Base-by-base conservation (phyloP, 1,140 invertebrate species). In the Drosophila mojavensis region DNA sequence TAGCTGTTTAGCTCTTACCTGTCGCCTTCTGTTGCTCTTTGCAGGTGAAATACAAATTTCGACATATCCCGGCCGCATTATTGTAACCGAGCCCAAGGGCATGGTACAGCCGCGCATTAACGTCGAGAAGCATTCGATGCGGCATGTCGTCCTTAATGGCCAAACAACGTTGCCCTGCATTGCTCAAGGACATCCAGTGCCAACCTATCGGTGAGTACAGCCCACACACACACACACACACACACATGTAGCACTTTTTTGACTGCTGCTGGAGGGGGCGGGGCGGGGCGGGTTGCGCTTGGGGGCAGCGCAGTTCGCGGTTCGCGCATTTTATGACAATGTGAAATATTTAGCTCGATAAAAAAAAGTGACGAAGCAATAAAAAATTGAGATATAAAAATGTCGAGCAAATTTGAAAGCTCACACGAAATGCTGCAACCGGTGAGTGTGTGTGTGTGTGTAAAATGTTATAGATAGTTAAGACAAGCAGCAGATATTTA, bases 131-230 rank as follows among this genome's bases (percentile, higher is more conserved):
- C 94, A 95, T 84, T 94, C 94, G 71, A 93, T 93, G 43, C 93
- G 94, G 64, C 93, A 95, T 67, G 95, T 94, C 33, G 94, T 94
- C 68, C 93, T 95, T 58, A 96, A 96, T 28, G 95, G 96, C 63
- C 94, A 95, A 82, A 94, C 96, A 59, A 95, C 94, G 64, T 92
- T 97, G 76, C 95, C 96, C 11, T 97, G 96, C 92, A 94, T 95
- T 6, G 96, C 96, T 47, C 96, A 96, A 92, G 96, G 95, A 51
- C 95, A 95, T 94, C 96, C 96, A 4, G 94, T 96, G 33, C 96
- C 96, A 45, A 94, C 93, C 61, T 96, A 96, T 92, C 95, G 95
- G 94, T 95, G 93, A 93, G 92, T 91, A 78, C 36, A 63, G 63
- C 67, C 66, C n/a, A 33, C 51, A 54, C 28, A 10, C 1, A 30